Conservation (phyloP, 2,797 vertebrate genomes). For the Onychomys arenicola region DNA sequence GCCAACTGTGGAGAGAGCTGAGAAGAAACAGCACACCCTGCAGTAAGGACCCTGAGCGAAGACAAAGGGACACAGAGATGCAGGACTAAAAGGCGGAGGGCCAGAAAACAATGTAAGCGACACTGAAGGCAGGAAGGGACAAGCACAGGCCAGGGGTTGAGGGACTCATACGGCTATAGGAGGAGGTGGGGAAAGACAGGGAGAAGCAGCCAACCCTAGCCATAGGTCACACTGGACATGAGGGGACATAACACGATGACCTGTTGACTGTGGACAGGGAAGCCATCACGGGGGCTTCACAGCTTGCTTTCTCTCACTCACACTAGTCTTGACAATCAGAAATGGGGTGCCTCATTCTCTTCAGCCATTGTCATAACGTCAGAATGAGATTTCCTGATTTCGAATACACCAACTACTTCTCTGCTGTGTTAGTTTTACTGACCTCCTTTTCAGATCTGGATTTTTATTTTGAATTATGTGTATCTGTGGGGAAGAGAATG, state of each 20-base stretch:
- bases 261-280: neutral
- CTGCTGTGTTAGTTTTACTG: conserved; percentile 24
- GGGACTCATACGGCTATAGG: neutral
- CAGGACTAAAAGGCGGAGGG: neutral
- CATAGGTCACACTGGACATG: neutral
- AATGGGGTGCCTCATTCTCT: conserved; percentile 50
- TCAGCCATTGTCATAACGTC: conserved; percentile 8
- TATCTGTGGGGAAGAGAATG: neutral
- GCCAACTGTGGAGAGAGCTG: conserved; percentile 12
- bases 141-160: neutral
- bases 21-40: conserved; percentile 18
- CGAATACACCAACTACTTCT: conserved; percentile 23
- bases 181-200: neutral
- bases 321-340: conserved; percentile 50
- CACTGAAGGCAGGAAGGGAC: neutral
- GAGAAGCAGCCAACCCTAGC: neutral
- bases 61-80: neutral
- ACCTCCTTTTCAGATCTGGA: conserved; percentile 9
- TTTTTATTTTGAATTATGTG: neutral
- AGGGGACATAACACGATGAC: neutral
- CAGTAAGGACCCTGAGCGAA: neutral
- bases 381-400: conserved; percentile 47
- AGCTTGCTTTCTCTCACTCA: conserved; percentile 42
- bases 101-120: neutral
- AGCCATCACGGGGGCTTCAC: conserved; percentile 14